Conservation (phyloP, 2,113 vertebrate genomes). For the Erythrocercus mccallii region DNA sequence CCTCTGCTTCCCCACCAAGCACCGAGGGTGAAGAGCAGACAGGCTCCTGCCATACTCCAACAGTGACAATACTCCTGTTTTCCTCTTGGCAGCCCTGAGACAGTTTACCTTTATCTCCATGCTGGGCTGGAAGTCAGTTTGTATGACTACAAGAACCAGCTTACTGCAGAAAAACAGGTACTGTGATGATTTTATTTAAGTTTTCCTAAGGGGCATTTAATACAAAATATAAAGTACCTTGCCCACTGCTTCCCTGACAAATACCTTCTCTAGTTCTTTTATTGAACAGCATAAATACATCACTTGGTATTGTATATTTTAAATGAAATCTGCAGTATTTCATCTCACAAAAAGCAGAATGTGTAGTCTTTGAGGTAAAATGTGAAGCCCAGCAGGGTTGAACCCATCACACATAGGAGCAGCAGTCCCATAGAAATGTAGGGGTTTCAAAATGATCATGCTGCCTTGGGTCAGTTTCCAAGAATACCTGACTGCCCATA, state of each 20-base stretch:
- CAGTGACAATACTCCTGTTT: not conserved
- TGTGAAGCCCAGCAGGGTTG: not conserved
- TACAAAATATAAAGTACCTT: not conserved
- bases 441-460: not conserved
- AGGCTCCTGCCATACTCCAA: fast-evolving
- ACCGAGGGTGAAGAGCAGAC: fast-evolving
- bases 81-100: not conserved
- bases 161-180: not conserved
- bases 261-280: not conserved
- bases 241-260: not conserved
- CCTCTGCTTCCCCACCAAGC: not conserved
- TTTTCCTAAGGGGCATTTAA: not conserved
- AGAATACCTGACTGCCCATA: not conserved
- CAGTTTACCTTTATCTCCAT: fast-evolving
- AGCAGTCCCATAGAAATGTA: not conserved
- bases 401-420: not conserved
- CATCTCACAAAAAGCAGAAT: not conserved
- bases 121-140: not conserved
- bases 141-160: not conserved
- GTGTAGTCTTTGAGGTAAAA: not conserved
- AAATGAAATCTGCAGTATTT: not conserved
- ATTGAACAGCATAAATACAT: not conserved
- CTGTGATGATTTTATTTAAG: not conserved
- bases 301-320: not conserved
- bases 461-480: not conserved